Conservation (phyloP, 2,113 vertebrate genomes). For the Axis porcinus region DNA sequence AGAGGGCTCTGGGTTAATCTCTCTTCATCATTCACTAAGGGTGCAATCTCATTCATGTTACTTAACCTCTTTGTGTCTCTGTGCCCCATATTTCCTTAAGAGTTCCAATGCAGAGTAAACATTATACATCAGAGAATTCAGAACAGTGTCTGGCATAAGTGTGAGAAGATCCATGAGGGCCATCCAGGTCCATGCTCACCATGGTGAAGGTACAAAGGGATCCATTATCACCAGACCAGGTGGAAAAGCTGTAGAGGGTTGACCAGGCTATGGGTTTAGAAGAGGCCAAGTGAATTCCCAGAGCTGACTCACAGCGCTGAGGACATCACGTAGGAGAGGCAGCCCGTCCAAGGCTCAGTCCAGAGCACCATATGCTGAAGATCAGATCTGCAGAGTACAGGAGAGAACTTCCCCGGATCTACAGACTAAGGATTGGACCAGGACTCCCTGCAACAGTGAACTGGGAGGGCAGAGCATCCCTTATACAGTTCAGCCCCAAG, state of each 20-base stretch:
- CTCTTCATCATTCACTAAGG: not conserved
- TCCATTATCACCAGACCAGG: not conserved
- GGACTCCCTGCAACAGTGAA: not conserved
- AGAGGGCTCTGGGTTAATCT: not conserved
- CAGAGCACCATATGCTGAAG: not conserved
- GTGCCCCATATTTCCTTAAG: not conserved
- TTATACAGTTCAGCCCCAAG: not conserved
- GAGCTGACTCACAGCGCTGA: not conserved
- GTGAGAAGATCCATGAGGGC: not conserved
- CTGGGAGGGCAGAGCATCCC: not conserved
- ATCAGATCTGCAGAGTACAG: not conserved
- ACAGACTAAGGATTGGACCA: not conserved
- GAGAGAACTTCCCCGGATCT: not conserved
- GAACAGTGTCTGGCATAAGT: not conserved
- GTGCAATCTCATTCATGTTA: not conserved
- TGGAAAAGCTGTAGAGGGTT: not conserved
- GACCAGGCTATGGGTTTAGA: not conserved
- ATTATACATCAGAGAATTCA: not conserved
- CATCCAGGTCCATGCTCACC: not conserved
- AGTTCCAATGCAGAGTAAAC: not conserved
- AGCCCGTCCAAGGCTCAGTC: not conserved
- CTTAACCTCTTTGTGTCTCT: not conserved
- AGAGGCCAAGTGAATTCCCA: not conserved
- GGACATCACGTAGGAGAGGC: not conserved
- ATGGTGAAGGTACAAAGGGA: not conserved